phyloP scores from a whole-genome alignment of 2,888 invertebrate species.

The Pimpla rufipes region DNA sequence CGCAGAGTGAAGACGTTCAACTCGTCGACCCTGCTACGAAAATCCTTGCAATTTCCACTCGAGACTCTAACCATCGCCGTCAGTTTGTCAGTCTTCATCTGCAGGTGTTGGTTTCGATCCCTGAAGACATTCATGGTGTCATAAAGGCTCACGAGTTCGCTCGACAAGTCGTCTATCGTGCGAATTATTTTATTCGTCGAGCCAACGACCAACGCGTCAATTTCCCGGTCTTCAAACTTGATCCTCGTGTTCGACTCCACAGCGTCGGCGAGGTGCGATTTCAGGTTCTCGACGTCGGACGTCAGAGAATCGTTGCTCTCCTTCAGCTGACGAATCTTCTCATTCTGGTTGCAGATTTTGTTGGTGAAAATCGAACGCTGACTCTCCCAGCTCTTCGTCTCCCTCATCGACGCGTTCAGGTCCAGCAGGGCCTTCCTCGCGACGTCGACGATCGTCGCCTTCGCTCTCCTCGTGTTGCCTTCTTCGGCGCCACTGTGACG shows the following conservation, averaged over 20 bases:
- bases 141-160: constrained; percentile 70
- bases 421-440: background rate
- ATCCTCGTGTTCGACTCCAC: constrained; percentile 58
- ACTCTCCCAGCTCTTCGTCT: constrained; percentile 63
- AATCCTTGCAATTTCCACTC: constrained; percentile 63
- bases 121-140: constrained; percentile 54
- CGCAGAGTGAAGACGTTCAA: constrained; percentile 65
- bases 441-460: constrained; percentile 14
- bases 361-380: constrained; percentile 69
- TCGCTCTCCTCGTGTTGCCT: background rate
- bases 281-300: constrained; percentile 66
- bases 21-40: constrained; percentile 69
- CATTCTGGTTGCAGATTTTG: constrained; percentile 70
- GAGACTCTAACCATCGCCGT: constrained; percentile 69
- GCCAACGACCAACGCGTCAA: constrained; percentile 73
- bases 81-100: constrained; percentile 67
- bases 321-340: constrained; percentile 69
- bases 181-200: constrained; percentile 69
- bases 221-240: constrained; percentile 68
- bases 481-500: background rate
- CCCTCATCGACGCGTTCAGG: constrained; percentile 55
- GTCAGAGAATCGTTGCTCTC: constrained; percentile 62
- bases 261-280: constrained; percentile 53
- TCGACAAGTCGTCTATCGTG: constrained; percentile 72
- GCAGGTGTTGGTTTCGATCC: constrained; percentile 63